A percentile compares a stretch with the other conserved stretches of the same genome.
Conservation (phyloP, 2,113 vertebrate species). For the Pomatostomus ruficeps region DNA sequence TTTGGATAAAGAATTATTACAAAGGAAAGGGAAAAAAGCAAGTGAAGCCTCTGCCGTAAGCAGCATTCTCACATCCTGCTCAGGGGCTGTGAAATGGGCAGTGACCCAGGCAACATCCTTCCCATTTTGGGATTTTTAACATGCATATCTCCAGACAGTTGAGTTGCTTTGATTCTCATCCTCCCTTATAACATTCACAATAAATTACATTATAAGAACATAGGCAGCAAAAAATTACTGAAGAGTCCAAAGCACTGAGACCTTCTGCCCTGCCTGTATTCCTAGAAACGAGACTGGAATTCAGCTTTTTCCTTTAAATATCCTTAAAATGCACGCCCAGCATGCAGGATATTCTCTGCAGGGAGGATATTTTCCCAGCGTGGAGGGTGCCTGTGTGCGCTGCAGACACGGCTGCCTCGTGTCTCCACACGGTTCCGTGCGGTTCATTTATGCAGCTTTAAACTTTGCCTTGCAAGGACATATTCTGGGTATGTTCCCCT, state of each 20-base stretch:
- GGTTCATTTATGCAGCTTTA: background rate
- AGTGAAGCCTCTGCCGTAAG: background rate
- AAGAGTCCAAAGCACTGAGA: background rate
- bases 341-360: background rate
- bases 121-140: background rate
- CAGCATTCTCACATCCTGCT: constrained; percentile 14
- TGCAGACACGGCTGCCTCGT: fast-evolving
- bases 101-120: constrained; percentile 39
- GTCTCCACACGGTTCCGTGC: background rate
- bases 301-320: background rate
- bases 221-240: constrained; percentile 10
- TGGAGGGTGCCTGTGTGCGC: background rate
- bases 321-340: background rate
- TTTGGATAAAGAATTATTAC: constrained; percentile 65
- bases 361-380: fast-evolving
- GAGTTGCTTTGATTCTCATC: background rate
- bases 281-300: background rate
- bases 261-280: background rate
- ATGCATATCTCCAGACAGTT: constrained; percentile 24
- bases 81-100: constrained; percentile 43
- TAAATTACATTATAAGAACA: background rate
- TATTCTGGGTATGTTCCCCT: background rate
- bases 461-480: background rate
- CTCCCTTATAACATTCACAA: constrained; percentile 24
- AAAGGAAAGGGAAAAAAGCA: constrained; percentile 12